Evolutionary conservation across 2,888 invertebrate species (phyloP).

Genomic region (Xiphydria camelus): DNA sequence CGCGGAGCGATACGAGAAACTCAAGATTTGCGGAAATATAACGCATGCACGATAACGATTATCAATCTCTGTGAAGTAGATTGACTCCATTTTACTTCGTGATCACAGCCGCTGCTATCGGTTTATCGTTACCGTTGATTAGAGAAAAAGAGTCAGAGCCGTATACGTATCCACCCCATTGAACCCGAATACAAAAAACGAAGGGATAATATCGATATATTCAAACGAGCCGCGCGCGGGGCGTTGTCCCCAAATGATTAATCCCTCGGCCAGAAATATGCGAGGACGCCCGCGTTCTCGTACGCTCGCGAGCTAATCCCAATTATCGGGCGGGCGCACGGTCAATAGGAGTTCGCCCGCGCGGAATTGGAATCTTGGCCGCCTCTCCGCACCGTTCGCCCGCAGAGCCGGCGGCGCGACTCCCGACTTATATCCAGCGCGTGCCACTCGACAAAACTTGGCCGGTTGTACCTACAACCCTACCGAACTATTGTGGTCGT

Average conservation of each 20-base stretch:
- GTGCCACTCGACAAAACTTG: slow-evolving; percentile 26
- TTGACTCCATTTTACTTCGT: too few relatives aligned
- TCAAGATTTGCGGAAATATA: too few relatives aligned
- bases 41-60: too few relatives aligned
- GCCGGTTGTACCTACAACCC: slow-evolving; percentile 33
- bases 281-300: slow-evolving; percentile 25
- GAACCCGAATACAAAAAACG: too few relatives aligned
- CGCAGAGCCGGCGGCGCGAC: slow-evolving; percentile 15
- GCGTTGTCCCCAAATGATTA: slow-evolving; percentile 9
- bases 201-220: slow-evolving; percentile 32
- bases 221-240: slow-evolving; percentile 29
- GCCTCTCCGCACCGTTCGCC: slow-evolving; percentile 8
- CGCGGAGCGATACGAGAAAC: too few relatives aligned
- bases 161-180: too few relatives aligned
- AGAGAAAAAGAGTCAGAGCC: too few relatives aligned
- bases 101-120: too few relatives aligned
- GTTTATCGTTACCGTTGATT: too few relatives aligned
- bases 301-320: slow-evolving; percentile 32
- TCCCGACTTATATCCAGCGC: slow-evolving; percentile 4
- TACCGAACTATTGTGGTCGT: slow-evolving; percentile 48
- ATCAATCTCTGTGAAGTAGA: too few relatives aligned
- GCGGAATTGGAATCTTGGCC: slow-evolving; percentile 19
- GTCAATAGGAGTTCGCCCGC: slow-evolving; percentile 36
- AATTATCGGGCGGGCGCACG: slow-evolving; percentile 37
- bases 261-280: slow-evolving; percentile 7